Evolutionary conservation across 2,888 invertebrate species (phyloP), one percentile per base, ranked within the genome.

Genomic region (Chloroclystis v-ata): DNA sequence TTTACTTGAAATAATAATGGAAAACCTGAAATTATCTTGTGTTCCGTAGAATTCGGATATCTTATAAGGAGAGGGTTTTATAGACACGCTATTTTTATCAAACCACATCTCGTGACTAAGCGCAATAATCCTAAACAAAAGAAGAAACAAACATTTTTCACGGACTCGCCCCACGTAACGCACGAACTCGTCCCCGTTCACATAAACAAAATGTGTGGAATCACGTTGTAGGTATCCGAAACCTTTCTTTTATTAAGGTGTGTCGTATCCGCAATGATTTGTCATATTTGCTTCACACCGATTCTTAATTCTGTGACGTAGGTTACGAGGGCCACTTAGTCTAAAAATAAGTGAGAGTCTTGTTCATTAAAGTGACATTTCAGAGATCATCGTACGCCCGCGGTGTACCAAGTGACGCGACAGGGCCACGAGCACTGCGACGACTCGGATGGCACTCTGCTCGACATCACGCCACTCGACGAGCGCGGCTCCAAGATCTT

Each of bases 351-450:
- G 20, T 4, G 5, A 20, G 20, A 5, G 20, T 20, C 3, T 5
- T 20, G 14, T 33, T 33, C 35, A 20, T 24, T 44, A 24, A 32
- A 43, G 46, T 46, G 29, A 40, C 28, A 29, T 65, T 63, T 5
- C 70, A 90, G 91, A 74, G 72, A 81, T 49, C 91, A 90, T 65
- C 90, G 87, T 53, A 83, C 89, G 37, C 89, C 90, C 44, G 89
- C 90, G 7, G 92, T 93, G 56, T 93, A 92, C 75, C 91, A 92
- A 75, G 92, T 92, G 65, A 92, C 92, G 43, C 87, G 92, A 37
- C 91, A 91, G 60, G 92, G 92, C 3, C 91, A 92, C 75, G 92
- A 92, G 67, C 91, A 91, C 67, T 93, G 93, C 72, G 92, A 93
- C 71, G 89, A 91, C 55, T 91, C 92, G 9, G 92, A 92, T 61